Evolutionary conservation across 1,140 invertebrate species (phyloP).

Genomic region (Onthophagus taurus): DNA sequence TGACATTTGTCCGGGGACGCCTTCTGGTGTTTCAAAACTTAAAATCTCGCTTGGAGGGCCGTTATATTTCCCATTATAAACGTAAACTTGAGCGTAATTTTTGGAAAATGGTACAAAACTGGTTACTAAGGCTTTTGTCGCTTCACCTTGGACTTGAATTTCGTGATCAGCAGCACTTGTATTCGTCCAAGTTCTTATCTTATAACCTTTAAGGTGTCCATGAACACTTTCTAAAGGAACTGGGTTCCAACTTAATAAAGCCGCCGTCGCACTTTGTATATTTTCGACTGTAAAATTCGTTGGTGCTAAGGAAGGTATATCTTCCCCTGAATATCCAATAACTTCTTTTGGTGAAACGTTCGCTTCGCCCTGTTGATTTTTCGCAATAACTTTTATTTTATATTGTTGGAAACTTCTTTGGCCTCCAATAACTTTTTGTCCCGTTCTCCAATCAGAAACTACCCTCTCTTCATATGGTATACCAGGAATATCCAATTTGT

Average conservation of each 20-base stretch:
- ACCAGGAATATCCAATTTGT: slow-evolving; percentile 69
- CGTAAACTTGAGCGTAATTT: slow-evolving; percentile 83
- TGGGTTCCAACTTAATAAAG: slow-evolving; percentile 74
- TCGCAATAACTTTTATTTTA: slow-evolving; percentile 82
- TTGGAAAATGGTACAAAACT: slow-evolving; percentile 84
- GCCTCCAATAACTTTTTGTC: slow-evolving; percentile 60
- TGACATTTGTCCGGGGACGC: slow-evolving; percentile 83
- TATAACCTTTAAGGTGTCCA: slow-evolving; percentile 93
- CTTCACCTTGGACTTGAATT: slow-evolving; percentile 66
- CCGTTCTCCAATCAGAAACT: slow-evolving; percentile 66
- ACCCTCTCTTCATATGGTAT: slow-evolving; percentile 60
- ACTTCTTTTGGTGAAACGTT: slow-evolving; percentile 72
- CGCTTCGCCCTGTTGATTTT: slow-evolving; percentile 83
- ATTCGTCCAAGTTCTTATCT: slow-evolving; percentile 92
- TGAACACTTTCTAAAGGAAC: slow-evolving; percentile 65
- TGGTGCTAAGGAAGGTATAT: slow-evolving; percentile 71
- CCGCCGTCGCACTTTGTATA: slow-evolving; percentile 63
- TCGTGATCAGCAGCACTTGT: slow-evolving; percentile 50
- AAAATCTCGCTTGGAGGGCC: slow-evolving; percentile 81
- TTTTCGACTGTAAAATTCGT: slow-evolving; percentile 72
- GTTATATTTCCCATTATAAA: slow-evolving; percentile 83
- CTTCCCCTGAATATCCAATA: slow-evolving; percentile 91
- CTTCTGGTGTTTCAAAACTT: slow-evolving; percentile 83
- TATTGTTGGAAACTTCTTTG: slow-evolving; percentile 88
- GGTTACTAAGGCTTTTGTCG: slow-evolving; percentile 61